Evolutionary conservation across 2,113 vertebrate species (phyloP).

Genomic region (Sceloporus undulatus): DNA sequence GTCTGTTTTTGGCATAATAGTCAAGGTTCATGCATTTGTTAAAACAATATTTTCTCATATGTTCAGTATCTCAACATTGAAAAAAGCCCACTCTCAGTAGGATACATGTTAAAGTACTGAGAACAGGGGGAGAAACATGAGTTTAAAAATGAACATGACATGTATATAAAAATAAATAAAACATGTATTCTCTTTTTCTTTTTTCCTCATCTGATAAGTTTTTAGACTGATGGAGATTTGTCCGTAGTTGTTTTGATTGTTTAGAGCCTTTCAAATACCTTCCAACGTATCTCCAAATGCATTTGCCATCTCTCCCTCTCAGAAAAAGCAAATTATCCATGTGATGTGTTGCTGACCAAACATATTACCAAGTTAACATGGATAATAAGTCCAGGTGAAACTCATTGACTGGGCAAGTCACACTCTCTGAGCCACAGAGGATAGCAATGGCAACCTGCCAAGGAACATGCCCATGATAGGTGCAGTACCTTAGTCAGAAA

Average conservation of each 20-base stretch:
- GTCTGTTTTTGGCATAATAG: conserved; percentile 73
- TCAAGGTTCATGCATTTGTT: conserved; percentile 64
- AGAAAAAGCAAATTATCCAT: background rate
- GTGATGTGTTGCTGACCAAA: background rate
- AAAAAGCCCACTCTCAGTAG: conserved; percentile 46
- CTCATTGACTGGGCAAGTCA: too few relatives aligned
- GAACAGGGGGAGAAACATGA: conserved; percentile 10
- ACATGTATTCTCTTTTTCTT: background rate
- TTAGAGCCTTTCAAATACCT: conserved; percentile 23
- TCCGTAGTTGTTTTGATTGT: conserved; percentile 1
- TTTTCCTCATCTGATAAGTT: conserved; percentile 46
- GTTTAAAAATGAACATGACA: conserved; percentile 56
- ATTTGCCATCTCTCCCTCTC: background rate
- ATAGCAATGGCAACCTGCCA: too few relatives aligned
- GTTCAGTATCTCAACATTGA: conserved; percentile 55
- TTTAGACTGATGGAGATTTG: conserved; percentile 40
- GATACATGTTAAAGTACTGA: conserved; percentile 30
- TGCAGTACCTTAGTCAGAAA: too few relatives aligned
- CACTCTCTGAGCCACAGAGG: too few relatives aligned
- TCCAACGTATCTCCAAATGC: background rate
- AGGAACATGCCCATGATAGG: too few relatives aligned
- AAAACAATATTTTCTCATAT: conserved; percentile 62
- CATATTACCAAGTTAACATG: background rate
- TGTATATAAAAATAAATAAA: background rate
- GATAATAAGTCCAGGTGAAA: background rate